Percentiles rank a stretch among this genome's conserved stretches.
These are phyloP conservation scores for Cherax quadricarinatus DNA, from an alignment of 1,140 invertebrate genomes.

Conservation along the genomic window DNA sequence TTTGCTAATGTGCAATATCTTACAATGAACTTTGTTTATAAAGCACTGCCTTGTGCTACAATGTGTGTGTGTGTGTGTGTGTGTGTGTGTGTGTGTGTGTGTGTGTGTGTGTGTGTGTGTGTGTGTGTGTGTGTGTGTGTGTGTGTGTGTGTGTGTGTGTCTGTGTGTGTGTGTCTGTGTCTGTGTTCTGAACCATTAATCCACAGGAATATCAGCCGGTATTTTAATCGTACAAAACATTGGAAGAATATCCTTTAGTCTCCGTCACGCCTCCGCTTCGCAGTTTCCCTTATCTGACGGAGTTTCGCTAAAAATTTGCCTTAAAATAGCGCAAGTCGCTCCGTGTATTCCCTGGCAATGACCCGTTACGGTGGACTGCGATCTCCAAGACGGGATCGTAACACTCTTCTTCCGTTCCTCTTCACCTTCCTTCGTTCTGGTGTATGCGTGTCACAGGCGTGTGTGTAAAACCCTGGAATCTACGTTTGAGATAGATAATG, in stretches of 20 bases:
- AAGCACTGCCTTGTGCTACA: not conserved
- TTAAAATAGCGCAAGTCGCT: not conserved
- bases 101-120: too few relatives aligned
- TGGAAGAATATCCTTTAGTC: not conserved
- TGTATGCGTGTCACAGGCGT: too few relatives aligned
- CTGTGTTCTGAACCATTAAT: constrained; percentile 23
- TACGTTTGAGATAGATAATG: too few relatives aligned
- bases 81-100: too few relatives aligned
- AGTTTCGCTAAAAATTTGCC: constrained; percentile 29
- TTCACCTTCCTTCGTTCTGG: too few relatives aligned
- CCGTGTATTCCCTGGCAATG: not conserved
- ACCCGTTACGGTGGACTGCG: not conserved
- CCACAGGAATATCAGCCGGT: not conserved
- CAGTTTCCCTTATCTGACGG: constrained; percentile 40
- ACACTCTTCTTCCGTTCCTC: too few relatives aligned
- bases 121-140: too few relatives aligned
- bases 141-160: too few relatives aligned
- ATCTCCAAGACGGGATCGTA: too few relatives aligned
- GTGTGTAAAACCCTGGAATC: too few relatives aligned
- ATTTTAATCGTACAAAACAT: constrained; percentile 38
- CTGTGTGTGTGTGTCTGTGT: too few relatives aligned
- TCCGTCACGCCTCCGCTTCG: constrained; percentile 23
- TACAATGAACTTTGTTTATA: not conserved
- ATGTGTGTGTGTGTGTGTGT: too few relatives aligned
- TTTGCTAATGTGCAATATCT: not conserved